Evolutionary conservation across 1,140 invertebrate species (phyloP).

Genomic region (Drosophila serrata): DNA sequence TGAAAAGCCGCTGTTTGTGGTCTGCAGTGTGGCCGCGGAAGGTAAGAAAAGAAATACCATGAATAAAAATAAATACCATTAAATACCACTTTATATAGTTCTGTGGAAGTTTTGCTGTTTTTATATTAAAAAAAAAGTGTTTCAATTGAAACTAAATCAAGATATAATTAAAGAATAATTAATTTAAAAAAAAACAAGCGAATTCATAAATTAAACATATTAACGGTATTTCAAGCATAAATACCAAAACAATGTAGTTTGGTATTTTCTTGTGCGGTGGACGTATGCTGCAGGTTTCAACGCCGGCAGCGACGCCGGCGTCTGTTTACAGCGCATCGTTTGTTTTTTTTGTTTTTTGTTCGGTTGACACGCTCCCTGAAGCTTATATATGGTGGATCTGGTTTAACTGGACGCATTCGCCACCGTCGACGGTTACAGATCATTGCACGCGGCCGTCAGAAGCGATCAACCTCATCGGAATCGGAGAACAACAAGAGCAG

Average conservation of each 20-base stretch:
- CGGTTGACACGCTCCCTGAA: constrained; percentile 6
- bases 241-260: not conserved
- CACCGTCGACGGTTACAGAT: constrained; percentile 27
- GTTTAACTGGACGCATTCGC: constrained; percentile 51
- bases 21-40: constrained; percentile 1
- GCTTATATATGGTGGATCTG: constrained; percentile 45
- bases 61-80: not conserved
- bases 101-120: not conserved
- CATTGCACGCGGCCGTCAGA: constrained; percentile 19
- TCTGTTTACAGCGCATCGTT: constrained; percentile 41
- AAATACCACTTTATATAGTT: not conserved
- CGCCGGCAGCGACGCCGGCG: constrained; percentile 16
- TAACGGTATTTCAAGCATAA: too few species aligned
- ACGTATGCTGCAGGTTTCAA: constrained; percentile 1
- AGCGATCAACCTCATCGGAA: constrained; percentile 3
- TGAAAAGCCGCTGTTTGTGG: constrained; percentile 49
- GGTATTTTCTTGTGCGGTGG: not conserved
- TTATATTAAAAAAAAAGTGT: not conserved
- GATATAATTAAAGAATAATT: too few species aligned
- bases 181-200: too few species aligned
- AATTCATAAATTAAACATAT: not conserved
- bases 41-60: not conserved
- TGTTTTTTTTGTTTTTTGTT: constrained; percentile 50
- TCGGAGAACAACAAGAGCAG: constrained; percentile 2
- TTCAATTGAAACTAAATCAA: not conserved